Conservation (phyloP, 2,113 vertebrate genomes). For the Campylorhamphus procurvoides region DNA sequence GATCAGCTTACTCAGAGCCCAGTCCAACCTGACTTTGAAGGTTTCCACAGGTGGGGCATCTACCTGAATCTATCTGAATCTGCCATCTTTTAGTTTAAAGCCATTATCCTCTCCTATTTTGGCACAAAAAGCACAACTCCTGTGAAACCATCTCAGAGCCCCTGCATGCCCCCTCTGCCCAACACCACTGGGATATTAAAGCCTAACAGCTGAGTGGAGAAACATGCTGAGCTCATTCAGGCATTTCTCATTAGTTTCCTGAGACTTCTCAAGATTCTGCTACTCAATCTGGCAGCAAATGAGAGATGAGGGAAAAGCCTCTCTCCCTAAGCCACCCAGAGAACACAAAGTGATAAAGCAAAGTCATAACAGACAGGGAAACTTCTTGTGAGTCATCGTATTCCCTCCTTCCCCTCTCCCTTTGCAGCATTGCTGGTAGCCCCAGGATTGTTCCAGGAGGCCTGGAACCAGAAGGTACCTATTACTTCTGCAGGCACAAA, state of each 20-base stretch:
- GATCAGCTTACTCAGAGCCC: not conserved
- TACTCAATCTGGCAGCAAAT: conserved; percentile 25
- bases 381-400: conserved; percentile 16
- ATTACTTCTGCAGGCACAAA: not conserved
- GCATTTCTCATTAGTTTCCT: conserved; percentile 3
- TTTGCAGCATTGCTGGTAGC: not conserved
- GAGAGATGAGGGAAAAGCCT: not conserved
- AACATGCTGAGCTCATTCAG: not conserved
- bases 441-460: not conserved
- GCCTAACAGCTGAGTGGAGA: not conserved
- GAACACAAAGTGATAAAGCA: not conserved
- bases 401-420: not conserved
- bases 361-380: not conserved
- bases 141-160: not conserved
- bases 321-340: conserved; percentile 15
- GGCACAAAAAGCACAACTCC: not conserved
- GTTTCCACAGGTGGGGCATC: not conserved
- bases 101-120: not conserved
- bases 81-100: not conserved
- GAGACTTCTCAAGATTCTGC: not conserved
- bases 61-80: not conserved
- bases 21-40: not conserved
- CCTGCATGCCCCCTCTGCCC: not conserved
- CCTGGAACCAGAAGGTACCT: not conserved
- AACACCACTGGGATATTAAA: not conserved